Base-by-base conservation (phyloP, 2,113 vertebrate species). In the Morone saxatilis region DNA sequence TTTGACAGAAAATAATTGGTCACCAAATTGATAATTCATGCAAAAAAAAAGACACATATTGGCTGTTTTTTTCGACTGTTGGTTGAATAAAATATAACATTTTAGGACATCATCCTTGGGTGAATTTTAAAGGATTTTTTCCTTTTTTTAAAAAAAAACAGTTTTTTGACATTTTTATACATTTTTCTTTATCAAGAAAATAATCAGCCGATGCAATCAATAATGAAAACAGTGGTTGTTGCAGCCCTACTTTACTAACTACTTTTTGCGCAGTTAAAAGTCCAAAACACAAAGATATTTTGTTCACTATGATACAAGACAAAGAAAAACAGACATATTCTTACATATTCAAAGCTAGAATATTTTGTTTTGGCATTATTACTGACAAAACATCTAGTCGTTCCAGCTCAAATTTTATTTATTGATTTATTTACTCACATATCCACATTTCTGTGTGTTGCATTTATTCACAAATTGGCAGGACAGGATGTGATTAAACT, bases 401-500 rank as follows among this genome's bases (percentile, higher is more conserved):
- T 56, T 59, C 41, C 41, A 78, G 25, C 75, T 48, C 9, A 11
- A 1, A 41, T 56, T 65, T 7, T 31, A 4, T 41, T 11, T 16
- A 45, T 19, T 12, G 17, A 51, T 50, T 22, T 3, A 65, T 53
- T 51, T 11, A 48, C 57, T 62, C 9, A 41, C 51, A 25, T 43
- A 17, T 57, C 38, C 31, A 40, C 7, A 17, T 22, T 38, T 11
- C 36, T 53, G 6, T 62, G 13, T 45, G 38, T 43, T 36, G 43
- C 31, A 19, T 53, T 40, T 14, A 36, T 36, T 54, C 48, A 41
- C 60, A 43, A 50, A 17, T 43, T 31, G 40, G 17, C 48, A 66
- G 38, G n/a, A n/a, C 36, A 59, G 36, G 66, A 43, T 66, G 50
- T 6, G 25, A 73, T 74, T 57, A 61, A 83, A 66, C 56, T 13